These are phyloP conservation scores for Gallinago paraguaiae DNA, from an alignment of 2,113 vertebrate species.

Conservation along the genomic window DNA sequence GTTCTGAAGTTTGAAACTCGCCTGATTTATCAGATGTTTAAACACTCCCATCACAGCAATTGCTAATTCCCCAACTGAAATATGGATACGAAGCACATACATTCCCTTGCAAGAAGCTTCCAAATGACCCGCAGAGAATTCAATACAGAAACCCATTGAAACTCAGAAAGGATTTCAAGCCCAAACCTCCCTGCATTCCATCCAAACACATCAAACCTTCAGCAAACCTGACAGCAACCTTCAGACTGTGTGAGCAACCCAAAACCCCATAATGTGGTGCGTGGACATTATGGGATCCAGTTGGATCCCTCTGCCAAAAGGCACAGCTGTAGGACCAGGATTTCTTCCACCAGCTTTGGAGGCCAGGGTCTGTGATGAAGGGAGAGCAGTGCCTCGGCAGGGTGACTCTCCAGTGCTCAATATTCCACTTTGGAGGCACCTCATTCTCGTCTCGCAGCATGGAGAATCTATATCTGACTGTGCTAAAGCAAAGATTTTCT, in stretches of 20 bases:
- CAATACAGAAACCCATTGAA: not conserved
- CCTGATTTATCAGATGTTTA: conserved; percentile 9
- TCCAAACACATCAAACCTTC: not conserved
- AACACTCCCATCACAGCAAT: not conserved
- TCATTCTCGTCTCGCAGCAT: not conserved
- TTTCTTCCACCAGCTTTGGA: not conserved
- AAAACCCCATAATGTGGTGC: not conserved
- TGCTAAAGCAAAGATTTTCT: not conserved
- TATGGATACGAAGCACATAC: not conserved
- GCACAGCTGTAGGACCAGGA: not conserved
- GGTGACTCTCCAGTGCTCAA: not conserved
- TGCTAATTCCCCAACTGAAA: not conserved
- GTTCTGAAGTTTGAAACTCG: not conserved
- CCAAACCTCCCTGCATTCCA: not conserved
- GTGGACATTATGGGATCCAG: not conserved
- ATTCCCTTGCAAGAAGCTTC: not conserved
- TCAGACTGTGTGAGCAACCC: not conserved
- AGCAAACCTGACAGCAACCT: not conserved
- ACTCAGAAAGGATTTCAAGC: not conserved
- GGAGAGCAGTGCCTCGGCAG: not conserved
- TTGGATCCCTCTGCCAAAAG: not conserved
- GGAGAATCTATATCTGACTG: not conserved
- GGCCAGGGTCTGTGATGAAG: not conserved
- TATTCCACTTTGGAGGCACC: not conserved
- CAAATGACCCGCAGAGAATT: not conserved